Base-by-base conservation (phyloP, 2,113 vertebrate species). In the Eurystomus gularis region DNA sequence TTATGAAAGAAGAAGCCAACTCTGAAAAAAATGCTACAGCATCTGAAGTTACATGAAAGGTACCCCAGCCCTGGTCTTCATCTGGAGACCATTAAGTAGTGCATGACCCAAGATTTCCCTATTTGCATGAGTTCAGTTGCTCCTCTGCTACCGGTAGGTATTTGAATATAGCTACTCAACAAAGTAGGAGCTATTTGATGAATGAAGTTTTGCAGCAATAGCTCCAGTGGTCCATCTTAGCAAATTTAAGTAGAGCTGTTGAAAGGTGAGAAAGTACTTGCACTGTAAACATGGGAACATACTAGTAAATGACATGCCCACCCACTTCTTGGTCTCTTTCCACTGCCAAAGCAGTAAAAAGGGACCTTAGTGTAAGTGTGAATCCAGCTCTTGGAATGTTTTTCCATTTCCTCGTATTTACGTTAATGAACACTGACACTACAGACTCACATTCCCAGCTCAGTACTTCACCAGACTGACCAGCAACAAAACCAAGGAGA, bases 401-500 rank as follows among this genome's bases (percentile, higher is more conserved):
- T 96, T 96, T 95, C 96, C 94, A 92, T 97, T 94, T 68, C 88
- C 86, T 92, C 0, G 69, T 93, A 82, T 94, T 97, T 96, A 35
- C 13, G 26, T 96, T 96, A 96, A 96, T 68, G 94, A 96, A 18
- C 72, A 8, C 88, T 88, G 95, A 95, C 96, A 95, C 77, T 90
- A 85, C 88, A 92, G 96, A 82, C 93, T 88, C 88, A 20, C 91
- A 90, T 96, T 97, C 94, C 93, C 96, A 68, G 90, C 88, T 96
- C 96, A 75, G 76, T 96, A 40, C 86, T 96, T 93, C 94, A 94
- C 90, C 94, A 94, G 86, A 92, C 94, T 94, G 95, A 94, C 94
- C 94, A 94, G 92, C 90, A 96, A 96, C 86, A 96, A 94, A 96
- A 96, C 95, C 96, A 96, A 96, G 96, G 96, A 95, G 96, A 96